A percentile compares a stretch with the other conserved stretches of the same genome.
phyloP scores from a whole-genome alignment of 2,888 invertebrate species.

The Dicyrtomina minuta region DNA sequence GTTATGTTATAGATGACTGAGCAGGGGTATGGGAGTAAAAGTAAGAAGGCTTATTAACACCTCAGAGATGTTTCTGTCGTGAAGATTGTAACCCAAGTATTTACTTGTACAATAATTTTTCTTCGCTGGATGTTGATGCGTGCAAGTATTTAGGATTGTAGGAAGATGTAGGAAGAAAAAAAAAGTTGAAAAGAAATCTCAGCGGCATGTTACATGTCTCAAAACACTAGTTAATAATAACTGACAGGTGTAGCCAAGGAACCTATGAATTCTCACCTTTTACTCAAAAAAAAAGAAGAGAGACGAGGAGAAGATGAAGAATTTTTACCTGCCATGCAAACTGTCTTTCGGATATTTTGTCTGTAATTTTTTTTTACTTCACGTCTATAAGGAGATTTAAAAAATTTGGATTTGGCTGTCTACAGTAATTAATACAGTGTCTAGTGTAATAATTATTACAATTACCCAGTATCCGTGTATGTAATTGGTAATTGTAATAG shows the following conservation, averaged over 20 bases:
- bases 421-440: no score
- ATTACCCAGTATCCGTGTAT: no score
- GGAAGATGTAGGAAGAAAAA: not conserved
- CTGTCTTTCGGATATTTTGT: no score
- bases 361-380: no score
- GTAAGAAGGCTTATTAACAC: slow-evolving; percentile 33
- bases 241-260: slow-evolving; percentile 21
- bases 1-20: no score
- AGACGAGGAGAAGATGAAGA: not conserved
- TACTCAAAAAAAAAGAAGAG: not conserved
- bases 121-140: slow-evolving; percentile 18
- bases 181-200: slow-evolving; percentile 10
- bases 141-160: slow-evolving; percentile 17
- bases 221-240: slow-evolving; percentile 19
- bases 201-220: slow-evolving; percentile 15
- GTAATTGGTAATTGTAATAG: no score
- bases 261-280: slow-evolving; percentile 19
- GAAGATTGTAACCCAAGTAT: not conserved
- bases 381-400: no score
- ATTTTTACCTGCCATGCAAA: no score
- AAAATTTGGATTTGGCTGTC: no score
- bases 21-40: no score
- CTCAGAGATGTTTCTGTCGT: slow-evolving; percentile 24
- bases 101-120: not conserved
- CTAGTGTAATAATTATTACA: no score